Evolutionary conservation across 2,113 vertebrate genomes (phyloP), one percentile per base, ranked within the genome.

Genomic region (Tenrec ecaudatus): DNA sequence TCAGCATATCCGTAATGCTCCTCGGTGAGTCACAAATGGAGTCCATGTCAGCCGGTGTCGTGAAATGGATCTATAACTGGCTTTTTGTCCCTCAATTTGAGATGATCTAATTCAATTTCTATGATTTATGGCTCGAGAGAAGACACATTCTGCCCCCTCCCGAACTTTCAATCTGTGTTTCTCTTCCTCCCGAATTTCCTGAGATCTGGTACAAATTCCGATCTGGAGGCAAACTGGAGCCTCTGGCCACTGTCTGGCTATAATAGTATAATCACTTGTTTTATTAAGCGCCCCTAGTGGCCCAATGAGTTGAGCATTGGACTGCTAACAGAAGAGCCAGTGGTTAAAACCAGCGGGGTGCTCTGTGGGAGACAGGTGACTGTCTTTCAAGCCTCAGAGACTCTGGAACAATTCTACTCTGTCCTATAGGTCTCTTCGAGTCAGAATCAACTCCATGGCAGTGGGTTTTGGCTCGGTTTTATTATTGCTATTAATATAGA

Each of bases 61-160:
- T 94, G 96, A 96, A 98, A 98, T 96, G 97, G 97, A 98, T 98
- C 97, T 97, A 95, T 98, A 98, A 98, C 97, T 95, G 96, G 96
- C 96, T 98, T 98, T 98, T 98, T 98, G 97, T 98, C 88, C 96
- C 97, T 98, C 96, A 92, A 95, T 98, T 97, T 97, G 97, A 97
- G 97, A 97, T 97, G 97, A 98, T 98, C 98, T 98, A 98, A 98
- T 98, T 98, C 0, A 23, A 97, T 98, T 97, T 95, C 96, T 94
- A 86, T 98, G 98, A 98, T 98, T 98, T 98, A 98, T 68, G 5
- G 80, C 94, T 93, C 43, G 58, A 83, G 97, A 93, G 95, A 97
- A 86, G 95, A 97, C 38, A 92, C 75, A 97, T 60, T 77, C 64
- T 62, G 58, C 88, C 93, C 3, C 1, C 82, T 95, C 90, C 81